These are phyloP conservation scores for Sinonovacula constricta DNA, from an alignment of 1,140 invertebrate species.

Conservation along the genomic window DNA sequence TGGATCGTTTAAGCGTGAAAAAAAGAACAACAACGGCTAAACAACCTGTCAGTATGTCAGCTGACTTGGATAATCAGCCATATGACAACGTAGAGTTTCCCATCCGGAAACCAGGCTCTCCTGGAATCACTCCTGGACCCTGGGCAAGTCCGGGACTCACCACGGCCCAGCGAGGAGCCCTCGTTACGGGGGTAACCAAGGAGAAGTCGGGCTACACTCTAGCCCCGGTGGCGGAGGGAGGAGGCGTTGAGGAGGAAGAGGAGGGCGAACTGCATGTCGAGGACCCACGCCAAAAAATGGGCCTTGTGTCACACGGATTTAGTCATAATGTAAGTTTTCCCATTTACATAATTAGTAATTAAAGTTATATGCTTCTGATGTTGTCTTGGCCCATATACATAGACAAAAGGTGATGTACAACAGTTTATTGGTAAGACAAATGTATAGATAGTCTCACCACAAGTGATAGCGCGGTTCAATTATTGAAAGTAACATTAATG, in stretches of 20 bases:
- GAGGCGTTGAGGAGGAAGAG: slow-evolving; percentile 45
- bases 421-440: too few species aligned
- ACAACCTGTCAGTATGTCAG: slow-evolving; percentile 34
- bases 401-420: too few species aligned
- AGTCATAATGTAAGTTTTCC: too few species aligned
- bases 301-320: too few species aligned
- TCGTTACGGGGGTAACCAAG: slow-evolving; percentile 20
- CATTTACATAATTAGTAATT: too few species aligned
- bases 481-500: too few species aligned
- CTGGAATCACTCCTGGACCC: slow-evolving; percentile 7
- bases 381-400: too few species aligned
- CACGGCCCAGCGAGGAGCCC: slow-evolving; percentile 21
- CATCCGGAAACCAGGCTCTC: slow-evolving; percentile 45
- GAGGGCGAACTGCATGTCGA: slow-evolving; percentile 35
- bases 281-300: slow-evolving; percentile 27
- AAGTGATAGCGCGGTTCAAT: too few species aligned
- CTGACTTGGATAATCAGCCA: slow-evolving; percentile 51
- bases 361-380: too few species aligned
- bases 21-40: too few species aligned
- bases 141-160: slow-evolving; percentile 16
- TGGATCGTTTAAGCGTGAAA: too few species aligned
- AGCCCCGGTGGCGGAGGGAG: slow-evolving; percentile 53
- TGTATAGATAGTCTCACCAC: too few species aligned
- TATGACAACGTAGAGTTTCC: slow-evolving; percentile 69
- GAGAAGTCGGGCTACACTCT: slow-evolving; percentile 38